Percentiles rank a stretch among this genome's conserved stretches.
Evolutionary conservation across 1,140 invertebrate genomes (phyloP).

Genomic region (Drosophila miranda): DNA sequence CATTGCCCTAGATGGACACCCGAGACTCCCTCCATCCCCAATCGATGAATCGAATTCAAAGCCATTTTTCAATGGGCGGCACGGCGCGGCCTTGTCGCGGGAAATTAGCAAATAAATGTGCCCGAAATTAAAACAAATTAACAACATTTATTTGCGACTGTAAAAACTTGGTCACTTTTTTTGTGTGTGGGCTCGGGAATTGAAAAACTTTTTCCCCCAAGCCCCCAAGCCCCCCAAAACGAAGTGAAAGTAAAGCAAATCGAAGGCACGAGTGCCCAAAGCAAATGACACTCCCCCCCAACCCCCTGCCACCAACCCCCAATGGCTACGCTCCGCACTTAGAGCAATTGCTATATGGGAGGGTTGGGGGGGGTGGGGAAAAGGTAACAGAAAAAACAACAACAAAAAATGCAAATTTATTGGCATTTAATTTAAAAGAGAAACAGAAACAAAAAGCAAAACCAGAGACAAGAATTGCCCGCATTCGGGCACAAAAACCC

Average conservation of each 20-base stretch:
- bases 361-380: background rate
- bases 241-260: conserved; percentile 58
- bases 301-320: background rate
- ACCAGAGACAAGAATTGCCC: conserved; percentile 36
- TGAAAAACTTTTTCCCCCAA: conserved; percentile 62
- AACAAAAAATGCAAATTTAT: conserved; percentile 72
- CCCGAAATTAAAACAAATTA: conserved; percentile 75
- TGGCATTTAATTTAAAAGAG: conserved; percentile 76
- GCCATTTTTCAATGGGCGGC: conserved; percentile 24
- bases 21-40: no score
- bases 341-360: conserved; percentile 34
- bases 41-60: conserved; percentile 22
- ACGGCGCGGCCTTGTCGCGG: conserved; percentile 14
- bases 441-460: conserved; percentile 41
- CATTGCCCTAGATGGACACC: no score
- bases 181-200: conserved; percentile 51
- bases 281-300: conserved; percentile 60
- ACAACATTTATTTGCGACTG: conserved; percentile 75
- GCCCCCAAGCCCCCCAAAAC: conserved; percentile 1
- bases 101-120: conserved; percentile 66
- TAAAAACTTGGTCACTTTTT: conserved; percentile 70
- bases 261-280: conserved; percentile 56
- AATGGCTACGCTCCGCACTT: conserved; percentile 11
- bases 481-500: conserved; percentile 55
- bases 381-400: conserved; percentile 20